Base-by-base conservation (phyloP, 2,888 invertebrate genomes). In the Drosophila prostipennis region DNA sequence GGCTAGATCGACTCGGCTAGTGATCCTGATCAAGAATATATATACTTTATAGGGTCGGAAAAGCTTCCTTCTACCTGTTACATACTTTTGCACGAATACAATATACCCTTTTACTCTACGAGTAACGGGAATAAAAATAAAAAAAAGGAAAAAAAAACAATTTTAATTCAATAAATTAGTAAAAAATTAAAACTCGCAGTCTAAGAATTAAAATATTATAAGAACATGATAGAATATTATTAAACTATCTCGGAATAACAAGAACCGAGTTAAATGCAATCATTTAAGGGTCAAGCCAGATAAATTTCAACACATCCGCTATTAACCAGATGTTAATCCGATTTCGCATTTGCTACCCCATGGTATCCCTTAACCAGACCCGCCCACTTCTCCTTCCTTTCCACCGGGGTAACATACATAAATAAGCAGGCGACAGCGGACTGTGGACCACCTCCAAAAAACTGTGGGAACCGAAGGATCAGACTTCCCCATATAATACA, bases 401-500 rank as follows among this genome's bases (percentile, higher is more conserved):
- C 54, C 57, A 29, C 54, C 34, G 13, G 39, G 32, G 57, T 39
- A 57, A 57, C 55, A 54, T 57, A 57, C 57, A 57, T 57, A 39
- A 54, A 36, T 49, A 23, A 13, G 59, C 14, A 51, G 14, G 32
- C 46, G 56, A 57, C 57, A 57, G 36, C 26, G 53, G 36, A 55
- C 55, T 11, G 48, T 14, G 34, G 51, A 40, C 53, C 54, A 32
- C 19, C 29, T 39, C 42, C 45, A 26, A 45, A 34, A 39, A 32
- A 6, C 32, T 16, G 5, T n/a, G 36, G 43, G 19, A 61, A 32
- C n/a, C 60, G 14, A 40, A 40, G 61, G 61, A 63, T 63, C 61
- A 63, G 61, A 26, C 45, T 40, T 1, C 46, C 46, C 23, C 60
- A 61, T 32, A 14, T 26, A 37, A 60, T 61, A 48, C 46, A 61